Percentiles rank a stretch among this genome's conserved stretches.
phyloP scores from a whole-genome alignment of 2,113 vertebrate genomes.

The Colinus virginianus region DNA sequence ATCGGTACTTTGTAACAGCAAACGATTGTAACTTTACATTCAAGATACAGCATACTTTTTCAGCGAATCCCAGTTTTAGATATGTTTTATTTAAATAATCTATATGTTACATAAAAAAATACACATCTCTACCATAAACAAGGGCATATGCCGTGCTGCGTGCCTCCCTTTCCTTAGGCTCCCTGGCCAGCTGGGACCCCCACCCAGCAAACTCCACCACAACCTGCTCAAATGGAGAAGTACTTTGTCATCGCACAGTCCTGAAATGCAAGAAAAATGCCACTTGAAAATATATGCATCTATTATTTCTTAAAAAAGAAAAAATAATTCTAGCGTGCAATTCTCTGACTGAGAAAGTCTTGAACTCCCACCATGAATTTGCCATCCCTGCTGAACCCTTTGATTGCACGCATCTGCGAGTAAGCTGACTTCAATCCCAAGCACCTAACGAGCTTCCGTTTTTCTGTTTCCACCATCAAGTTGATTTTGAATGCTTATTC shows the following conservation, averaged over 20 bases:
- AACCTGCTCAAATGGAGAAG: background rate
- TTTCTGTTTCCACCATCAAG: too few relatives aligned
- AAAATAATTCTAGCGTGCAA: too few relatives aligned
- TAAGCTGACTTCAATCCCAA: background rate
- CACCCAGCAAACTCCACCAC: background rate
- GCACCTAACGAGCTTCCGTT: background rate
- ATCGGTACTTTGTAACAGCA: conserved; percentile 27
- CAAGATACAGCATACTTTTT: conserved; percentile 19
- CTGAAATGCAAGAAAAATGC: background rate
- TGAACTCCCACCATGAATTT: background rate
- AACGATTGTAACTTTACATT: conserved; percentile 56
- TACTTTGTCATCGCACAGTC: background rate
- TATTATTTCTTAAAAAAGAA: background rate
- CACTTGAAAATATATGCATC: background rate
- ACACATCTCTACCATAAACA: conserved; percentile 68
- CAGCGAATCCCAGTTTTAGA: conserved; percentile 41
- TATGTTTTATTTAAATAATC: conserved; percentile 63
- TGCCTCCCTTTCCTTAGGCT: background rate
- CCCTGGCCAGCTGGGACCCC: background rate
- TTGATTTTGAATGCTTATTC: background rate
- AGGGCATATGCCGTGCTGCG: background rate
- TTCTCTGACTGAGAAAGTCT: background rate
- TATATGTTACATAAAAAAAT: conserved; percentile 69
- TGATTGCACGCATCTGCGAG: background rate
- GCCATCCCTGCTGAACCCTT: background rate